Conservation (phyloP, 2,888 invertebrate species). For the Leptopilina drosophilae region DNA sequence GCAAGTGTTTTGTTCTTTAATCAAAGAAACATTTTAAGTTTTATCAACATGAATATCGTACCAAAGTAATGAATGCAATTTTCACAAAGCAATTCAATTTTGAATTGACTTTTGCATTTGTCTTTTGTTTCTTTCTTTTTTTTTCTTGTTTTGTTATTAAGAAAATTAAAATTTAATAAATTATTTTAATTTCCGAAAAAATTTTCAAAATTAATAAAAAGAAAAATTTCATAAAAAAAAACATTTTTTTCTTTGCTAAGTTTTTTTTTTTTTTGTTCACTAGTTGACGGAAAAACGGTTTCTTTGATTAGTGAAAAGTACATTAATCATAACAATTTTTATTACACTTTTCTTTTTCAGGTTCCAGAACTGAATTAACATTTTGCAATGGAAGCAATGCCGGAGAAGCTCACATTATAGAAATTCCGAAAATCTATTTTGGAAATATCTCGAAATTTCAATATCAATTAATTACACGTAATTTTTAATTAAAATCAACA, state of each 20-base stretch:
- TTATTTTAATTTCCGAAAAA: no score
- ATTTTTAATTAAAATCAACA: not conserved
- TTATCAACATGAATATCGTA: not conserved
- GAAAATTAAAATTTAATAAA: no score
- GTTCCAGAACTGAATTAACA: slow-evolving; percentile 5
- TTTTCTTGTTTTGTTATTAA: no score
- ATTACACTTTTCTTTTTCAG: slow-evolving; percentile 12
- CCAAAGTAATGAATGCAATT: not conserved
- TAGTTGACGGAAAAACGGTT: slow-evolving; percentile 1
- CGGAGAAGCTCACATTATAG: not conserved
- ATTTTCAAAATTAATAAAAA: not conserved
- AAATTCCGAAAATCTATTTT: not conserved
- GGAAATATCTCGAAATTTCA: slow-evolving; percentile 12
- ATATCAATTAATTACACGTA: not conserved
- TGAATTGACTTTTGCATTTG: no score
- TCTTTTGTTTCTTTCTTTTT: no score
- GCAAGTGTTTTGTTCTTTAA: slow-evolving; percentile 8
- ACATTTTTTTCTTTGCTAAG: not conserved
- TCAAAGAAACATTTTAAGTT: slow-evolving; percentile 4
- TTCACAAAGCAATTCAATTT: not conserved
- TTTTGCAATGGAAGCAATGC: not conserved
- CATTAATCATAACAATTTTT: not conserved
- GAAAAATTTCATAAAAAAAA: not conserved
- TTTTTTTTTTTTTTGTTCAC: not conserved
- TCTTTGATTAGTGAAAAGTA: slow-evolving; percentile 20